phyloP scores from a whole-genome alignment of 2,888 invertebrate species.

The Acholoe squamosa region DNA sequence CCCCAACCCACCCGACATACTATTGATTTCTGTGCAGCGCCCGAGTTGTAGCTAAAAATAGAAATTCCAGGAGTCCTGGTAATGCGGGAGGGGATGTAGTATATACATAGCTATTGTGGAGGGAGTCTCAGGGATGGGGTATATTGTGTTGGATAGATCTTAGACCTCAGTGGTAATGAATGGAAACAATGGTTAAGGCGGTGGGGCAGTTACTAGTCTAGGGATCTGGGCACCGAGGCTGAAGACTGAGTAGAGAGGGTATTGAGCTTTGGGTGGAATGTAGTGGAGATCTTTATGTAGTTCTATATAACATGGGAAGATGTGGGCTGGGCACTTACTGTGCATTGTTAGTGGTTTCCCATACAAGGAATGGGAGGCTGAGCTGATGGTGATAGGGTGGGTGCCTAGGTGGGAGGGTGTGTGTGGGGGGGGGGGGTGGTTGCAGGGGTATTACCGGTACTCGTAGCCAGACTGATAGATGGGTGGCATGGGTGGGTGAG shows the following conservation, averaged over 20 bases:
- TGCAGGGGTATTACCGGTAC: background rate
- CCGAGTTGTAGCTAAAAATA: constrained; percentile 18
- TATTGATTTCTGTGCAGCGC: background rate
- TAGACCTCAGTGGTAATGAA: background rate
- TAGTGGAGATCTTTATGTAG: constrained; percentile 1
- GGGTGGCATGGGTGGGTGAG: background rate
- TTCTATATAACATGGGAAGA: background rate
- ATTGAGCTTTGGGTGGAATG: background rate
- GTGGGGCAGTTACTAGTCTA: background rate
- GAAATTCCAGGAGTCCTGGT: background rate
- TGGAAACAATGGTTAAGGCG: background rate
- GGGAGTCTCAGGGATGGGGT: background rate
- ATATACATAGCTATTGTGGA: background rate
- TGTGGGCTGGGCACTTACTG: background rate
- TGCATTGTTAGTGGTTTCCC: background rate
- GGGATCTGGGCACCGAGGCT: background rate
- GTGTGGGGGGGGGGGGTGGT: background rate
- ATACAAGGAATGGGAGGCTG: background rate
- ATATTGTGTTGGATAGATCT: background rate
- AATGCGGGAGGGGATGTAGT: background rate
- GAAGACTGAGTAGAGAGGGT: background rate
- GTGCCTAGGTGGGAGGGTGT: no score
- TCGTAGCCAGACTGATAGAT: constrained; percentile 21
- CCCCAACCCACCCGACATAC: background rate
- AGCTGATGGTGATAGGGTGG: no score